These are phyloP conservation scores for Phlogophora meticulosa DNA, from an alignment of 2,888 invertebrate species.

Conservation along the genomic window DNA sequence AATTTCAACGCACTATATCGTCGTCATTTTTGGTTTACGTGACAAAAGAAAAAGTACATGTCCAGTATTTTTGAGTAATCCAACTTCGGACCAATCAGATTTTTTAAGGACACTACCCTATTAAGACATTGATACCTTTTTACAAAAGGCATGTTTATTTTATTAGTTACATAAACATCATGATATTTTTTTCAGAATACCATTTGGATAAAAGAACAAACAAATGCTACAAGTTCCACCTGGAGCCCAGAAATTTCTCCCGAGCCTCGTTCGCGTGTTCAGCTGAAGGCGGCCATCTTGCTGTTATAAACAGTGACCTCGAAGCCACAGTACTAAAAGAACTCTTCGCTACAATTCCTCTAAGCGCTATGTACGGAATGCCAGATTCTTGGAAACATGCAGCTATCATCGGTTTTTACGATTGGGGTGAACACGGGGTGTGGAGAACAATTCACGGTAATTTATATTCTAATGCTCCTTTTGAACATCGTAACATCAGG, in stretches of 20 bases:
- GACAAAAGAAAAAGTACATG: too few species aligned
- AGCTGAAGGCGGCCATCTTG: slow-evolving; percentile 76
- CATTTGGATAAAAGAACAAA: slow-evolving; percentile 66
- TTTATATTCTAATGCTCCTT: neutral
- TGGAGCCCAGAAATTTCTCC: slow-evolving; percentile 19
- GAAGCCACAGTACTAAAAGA: slow-evolving; percentile 67
- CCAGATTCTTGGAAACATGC: slow-evolving; percentile 53
- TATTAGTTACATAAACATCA: neutral
- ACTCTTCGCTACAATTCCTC: slow-evolving; percentile 63
- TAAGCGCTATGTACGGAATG: slow-evolving; percentile 50
- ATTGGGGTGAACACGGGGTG: slow-evolving; percentile 71
- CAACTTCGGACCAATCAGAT: too few species aligned
- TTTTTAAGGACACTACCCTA: too few species aligned
- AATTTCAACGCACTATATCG: too few species aligned
- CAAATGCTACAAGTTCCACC: slow-evolving; percentile 79
- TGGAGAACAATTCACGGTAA: slow-evolving; percentile 75
- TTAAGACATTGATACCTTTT: too few species aligned
- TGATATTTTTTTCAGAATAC: slow-evolving; percentile 68
- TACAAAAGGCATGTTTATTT: too few species aligned
- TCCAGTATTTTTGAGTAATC: too few species aligned
- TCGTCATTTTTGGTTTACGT: too few species aligned
- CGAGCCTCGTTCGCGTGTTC: slow-evolving; percentile 75
- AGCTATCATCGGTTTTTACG: slow-evolving; percentile 69
- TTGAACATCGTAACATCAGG: neutral
- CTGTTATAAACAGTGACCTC: slow-evolving; percentile 73